Conservation (phyloP, 2,113 vertebrate species). For the Ia io region DNA sequence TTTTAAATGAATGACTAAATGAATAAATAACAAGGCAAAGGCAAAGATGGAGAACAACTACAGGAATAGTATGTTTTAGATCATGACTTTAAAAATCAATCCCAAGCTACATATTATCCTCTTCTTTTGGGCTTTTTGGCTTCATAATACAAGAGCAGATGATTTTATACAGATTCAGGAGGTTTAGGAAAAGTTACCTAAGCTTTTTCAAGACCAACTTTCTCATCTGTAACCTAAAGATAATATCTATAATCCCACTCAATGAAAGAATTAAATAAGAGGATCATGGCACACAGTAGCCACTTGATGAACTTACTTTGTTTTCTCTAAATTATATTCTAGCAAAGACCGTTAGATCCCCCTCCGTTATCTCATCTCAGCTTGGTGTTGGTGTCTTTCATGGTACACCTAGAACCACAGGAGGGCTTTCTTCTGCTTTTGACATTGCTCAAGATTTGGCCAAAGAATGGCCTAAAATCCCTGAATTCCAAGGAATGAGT, state of each 20-base stretch:
- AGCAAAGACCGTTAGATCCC: neutral
- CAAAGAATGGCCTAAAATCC: neutral
- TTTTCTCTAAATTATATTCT: neutral
- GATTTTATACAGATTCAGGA: neutral
- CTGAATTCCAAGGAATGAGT: neutral
- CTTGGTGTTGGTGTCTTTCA: neutral
- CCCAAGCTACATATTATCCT: neutral
- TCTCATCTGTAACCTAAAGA: neutral
- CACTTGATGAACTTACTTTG: neutral
- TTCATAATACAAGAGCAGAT: neutral
- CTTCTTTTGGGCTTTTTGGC: neutral
- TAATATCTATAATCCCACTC: neutral
- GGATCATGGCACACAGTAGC: neutral
- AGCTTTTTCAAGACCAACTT: neutral
- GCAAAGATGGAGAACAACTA: neutral
- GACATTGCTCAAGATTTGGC: neutral
- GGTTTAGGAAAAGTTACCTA: neutral
- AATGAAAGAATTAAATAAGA: neutral
- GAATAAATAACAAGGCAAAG: neutral
- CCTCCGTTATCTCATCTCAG: neutral
- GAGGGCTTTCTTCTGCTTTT: neutral
- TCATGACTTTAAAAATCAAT: neutral
- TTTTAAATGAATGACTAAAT: neutral
- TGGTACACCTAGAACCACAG: neutral
- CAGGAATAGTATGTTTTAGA: neutral